Base-by-base conservation (phyloP, 2,888 invertebrate genomes). In the Vannuccia rotundouncinata region DNA sequence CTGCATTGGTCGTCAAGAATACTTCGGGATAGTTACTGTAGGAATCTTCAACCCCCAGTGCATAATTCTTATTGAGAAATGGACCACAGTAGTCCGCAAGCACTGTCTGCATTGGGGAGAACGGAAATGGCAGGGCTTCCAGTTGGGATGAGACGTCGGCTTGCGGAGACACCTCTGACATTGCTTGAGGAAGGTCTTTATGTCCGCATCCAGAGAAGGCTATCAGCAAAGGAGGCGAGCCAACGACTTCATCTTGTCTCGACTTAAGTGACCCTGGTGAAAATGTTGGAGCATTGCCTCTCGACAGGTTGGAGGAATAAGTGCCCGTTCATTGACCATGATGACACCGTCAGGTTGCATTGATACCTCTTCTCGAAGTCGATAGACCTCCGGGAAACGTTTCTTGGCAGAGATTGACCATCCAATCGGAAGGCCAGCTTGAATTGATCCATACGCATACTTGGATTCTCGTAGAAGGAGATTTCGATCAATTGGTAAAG, bases 401-500 rank as follows among this genome's bases (percentile, higher is more conserved):
- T 66, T 66, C 66, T 66, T 66, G 2, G 66, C 66, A 66, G 66
- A 13, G 5, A 45, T 5, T 13, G 45, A 45, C 5, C 45, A 45
- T 13, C 45, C 45, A 45, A 13, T 45, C 45, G 10, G 45, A 13
- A 45, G 45, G 17, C 45, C 17, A 13, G 45, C 5, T 13, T 45
- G 5, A 66, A 66, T 27, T 2, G 66, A 22, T 2, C 66, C 66
- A 22, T 66, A 66, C 2, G 25, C 10, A 22, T 22, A 66, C 66
- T 66, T 66, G 2, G 66, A 22, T 66, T 66, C 66, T 66, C 25
- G 66, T 22, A 66, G 22, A 2, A 66, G 22, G 2, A 66, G 5
- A 66, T 66, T 66, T 2, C 66, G 66, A 66, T 66, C 66, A 66
- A 66, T 66, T 66, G 25, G 66, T 66, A 66, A 22, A n/a, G 66